phyloP scores from a whole-genome alignment of 2,797 vertebrate genomes.

The Lindbergichthys nudifrons region DNA sequence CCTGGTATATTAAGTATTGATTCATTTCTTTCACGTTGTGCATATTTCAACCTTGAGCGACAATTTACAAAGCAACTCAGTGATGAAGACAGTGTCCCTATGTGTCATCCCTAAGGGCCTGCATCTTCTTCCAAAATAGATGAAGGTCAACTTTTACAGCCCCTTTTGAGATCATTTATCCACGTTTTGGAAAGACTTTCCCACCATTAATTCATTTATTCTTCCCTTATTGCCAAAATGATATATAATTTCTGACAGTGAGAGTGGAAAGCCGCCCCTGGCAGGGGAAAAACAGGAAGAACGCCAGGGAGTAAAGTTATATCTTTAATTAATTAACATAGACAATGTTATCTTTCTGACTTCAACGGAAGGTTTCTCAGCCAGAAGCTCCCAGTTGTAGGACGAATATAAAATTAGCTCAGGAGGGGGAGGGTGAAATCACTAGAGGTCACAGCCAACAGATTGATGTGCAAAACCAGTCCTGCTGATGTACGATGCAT shows the following conservation, averaged over 20 bases:
- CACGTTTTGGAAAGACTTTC: constrained; percentile 54
- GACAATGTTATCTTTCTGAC: constrained; percentile 60
- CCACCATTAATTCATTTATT: constrained; percentile 44
- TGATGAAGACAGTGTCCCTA: not conserved
- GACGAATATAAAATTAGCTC: constrained; percentile 37
- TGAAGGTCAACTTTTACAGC: constrained; percentile 40
- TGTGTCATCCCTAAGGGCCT: constrained; percentile 1
- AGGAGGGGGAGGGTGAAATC: constrained; percentile 21
- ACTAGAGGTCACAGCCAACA: constrained; percentile 27
- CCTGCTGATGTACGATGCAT: not conserved
- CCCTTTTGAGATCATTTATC: constrained; percentile 28
- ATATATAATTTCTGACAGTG: constrained; percentile 58
- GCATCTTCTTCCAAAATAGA: constrained; percentile 25
- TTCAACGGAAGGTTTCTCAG: constrained; percentile 41
- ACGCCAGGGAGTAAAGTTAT: constrained; percentile 58
- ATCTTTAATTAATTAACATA: constrained; percentile 74
- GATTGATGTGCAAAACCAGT: constrained; percentile 5
- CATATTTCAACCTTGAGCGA: constrained; percentile 43
- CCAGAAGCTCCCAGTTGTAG: constrained; percentile 25
- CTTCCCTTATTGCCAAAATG: constrained; percentile 45
- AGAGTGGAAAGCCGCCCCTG: constrained; percentile 49
- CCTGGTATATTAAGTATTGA: constrained; percentile 57
- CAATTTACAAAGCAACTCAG: constrained; percentile 13
- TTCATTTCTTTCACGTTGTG: constrained; percentile 37
- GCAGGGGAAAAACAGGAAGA: constrained; percentile 38